Evolutionary conservation across 1,140 invertebrate genomes (phyloP).

Genomic region (Penaeus indicus): DNA sequence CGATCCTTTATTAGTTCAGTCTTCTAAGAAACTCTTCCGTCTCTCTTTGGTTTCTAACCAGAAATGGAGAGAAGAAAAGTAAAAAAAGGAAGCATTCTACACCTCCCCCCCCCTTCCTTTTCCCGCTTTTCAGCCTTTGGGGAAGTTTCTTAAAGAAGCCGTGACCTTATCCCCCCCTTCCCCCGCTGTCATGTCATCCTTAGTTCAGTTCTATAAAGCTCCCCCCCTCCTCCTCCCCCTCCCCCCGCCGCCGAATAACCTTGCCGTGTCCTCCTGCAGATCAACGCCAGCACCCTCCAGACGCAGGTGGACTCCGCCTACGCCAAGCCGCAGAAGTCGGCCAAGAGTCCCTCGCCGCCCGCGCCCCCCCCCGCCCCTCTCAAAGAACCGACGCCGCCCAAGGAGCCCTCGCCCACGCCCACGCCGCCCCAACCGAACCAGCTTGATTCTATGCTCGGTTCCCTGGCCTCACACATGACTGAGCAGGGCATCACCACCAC

Average conservation of each 20-base stretch:
- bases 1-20: no score
- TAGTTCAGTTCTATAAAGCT: neutral
- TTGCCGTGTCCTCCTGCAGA: slow-evolving; percentile 69
- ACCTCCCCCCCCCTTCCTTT: no score
- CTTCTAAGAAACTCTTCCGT: no score
- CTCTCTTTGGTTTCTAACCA: no score
- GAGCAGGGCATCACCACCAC: slow-evolving; percentile 97
- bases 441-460: slow-evolving; percentile 93
- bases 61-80: no score
- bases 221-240: neutral
- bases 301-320: slow-evolving; percentile 80
- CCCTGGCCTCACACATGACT: slow-evolving; percentile 92
- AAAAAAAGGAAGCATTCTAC: no score
- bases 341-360: slow-evolving; percentile 71
- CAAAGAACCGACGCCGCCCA: slow-evolving; percentile 71
- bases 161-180: neutral
- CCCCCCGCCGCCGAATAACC: neutral
- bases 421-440: slow-evolving; percentile 73
- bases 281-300: slow-evolving; percentile 75
- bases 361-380: slow-evolving; percentile 69
- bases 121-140: no score
- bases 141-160: no score
- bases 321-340: slow-evolving; percentile 79
- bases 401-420: slow-evolving; percentile 66
- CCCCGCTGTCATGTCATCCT: neutral